Conservation (phyloP, 2,888 invertebrate genomes). For the Eupithecia insigniata region DNA sequence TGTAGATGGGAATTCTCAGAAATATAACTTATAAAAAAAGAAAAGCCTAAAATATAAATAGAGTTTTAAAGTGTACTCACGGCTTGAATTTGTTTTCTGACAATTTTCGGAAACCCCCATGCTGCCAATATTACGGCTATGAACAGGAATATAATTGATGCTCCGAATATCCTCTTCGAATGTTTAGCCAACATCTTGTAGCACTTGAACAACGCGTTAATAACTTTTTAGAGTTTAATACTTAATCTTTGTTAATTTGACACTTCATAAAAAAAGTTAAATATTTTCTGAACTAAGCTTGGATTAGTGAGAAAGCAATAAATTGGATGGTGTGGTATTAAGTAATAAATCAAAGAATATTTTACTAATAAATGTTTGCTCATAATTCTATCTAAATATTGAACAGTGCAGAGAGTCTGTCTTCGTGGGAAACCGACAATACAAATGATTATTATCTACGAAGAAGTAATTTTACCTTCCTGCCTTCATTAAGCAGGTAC, state of each 20-base stretch:
- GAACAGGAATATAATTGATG: conserved; percentile 67
- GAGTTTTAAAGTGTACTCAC: conserved; percentile 56
- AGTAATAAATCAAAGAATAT: not conserved
- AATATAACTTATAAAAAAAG: not conserved
- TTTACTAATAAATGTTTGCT: not conserved
- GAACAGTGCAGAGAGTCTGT: conserved; percentile 31
- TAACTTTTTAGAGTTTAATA: not conserved
- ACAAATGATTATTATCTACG: conserved; percentile 4
- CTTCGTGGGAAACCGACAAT: conserved; percentile 41
- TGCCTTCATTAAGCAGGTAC: not conserved
- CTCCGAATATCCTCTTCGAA: conserved; percentile 62
- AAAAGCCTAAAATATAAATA: not conserved
- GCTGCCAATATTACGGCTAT: conserved; percentile 71
- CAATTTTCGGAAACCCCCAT: conserved; percentile 80
- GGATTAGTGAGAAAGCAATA: not conserved
- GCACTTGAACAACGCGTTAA: conserved; percentile 11
- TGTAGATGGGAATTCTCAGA: not conserved
- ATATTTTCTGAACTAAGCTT: not conserved
- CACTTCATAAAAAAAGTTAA: not conserved
- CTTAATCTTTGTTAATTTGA: not conserved
- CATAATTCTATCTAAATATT: not conserved
- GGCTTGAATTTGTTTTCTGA: conserved; percentile 75
- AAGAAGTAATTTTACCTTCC: not conserved
- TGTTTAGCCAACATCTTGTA: conserved; percentile 69
- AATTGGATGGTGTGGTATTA: not conserved